Percentiles rank a stretch among this genome's conserved stretches.
Conservation (phyloP, 2,888 invertebrate genomes). For the Plusia festucae region DNA sequence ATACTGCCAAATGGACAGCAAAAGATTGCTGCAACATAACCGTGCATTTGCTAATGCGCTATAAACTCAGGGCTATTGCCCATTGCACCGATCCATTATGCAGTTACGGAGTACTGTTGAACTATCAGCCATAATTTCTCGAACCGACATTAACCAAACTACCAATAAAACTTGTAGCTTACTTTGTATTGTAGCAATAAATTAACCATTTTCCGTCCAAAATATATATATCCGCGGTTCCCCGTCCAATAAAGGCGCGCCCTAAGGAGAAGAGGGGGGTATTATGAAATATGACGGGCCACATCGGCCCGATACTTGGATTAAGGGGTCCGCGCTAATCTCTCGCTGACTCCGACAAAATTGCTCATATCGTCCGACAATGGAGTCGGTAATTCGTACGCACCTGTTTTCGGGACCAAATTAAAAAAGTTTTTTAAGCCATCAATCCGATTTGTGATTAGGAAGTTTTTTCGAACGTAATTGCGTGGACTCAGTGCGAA, state of each 20-base stretch:
- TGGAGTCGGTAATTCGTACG: conserved; percentile 70
- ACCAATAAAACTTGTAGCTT: background rate
- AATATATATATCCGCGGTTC: conserved; percentile 33
- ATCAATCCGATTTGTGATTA: conserved; percentile 63
- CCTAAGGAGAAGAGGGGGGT: conserved; percentile 56
- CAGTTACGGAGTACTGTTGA: background rate
- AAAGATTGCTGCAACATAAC: background rate
- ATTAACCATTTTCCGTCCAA: conserved; percentile 25
- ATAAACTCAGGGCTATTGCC: conserved; percentile 4
- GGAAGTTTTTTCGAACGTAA: conserved; percentile 50
- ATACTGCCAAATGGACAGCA: background rate
- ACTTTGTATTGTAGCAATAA: conserved; percentile 34
- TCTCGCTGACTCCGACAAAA: conserved; percentile 74
- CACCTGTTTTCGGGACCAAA: conserved; percentile 70
- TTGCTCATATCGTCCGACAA: conserved; percentile 75
- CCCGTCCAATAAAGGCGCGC: conserved; percentile 42
- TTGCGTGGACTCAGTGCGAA: conserved; percentile 47
- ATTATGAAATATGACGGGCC: conserved; percentile 82
- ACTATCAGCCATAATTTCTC: background rate
- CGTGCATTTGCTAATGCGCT: conserved; percentile 4
- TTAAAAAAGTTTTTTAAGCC: conserved; percentile 69
- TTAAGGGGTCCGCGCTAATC: conserved; percentile 77
- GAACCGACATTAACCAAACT: background rate
- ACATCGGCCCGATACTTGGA: conserved; percentile 74
- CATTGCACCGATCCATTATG: conserved; percentile 1